Conservation (phyloP, 2,797 vertebrate species). For the Limnodromus scolopaceus region DNA sequence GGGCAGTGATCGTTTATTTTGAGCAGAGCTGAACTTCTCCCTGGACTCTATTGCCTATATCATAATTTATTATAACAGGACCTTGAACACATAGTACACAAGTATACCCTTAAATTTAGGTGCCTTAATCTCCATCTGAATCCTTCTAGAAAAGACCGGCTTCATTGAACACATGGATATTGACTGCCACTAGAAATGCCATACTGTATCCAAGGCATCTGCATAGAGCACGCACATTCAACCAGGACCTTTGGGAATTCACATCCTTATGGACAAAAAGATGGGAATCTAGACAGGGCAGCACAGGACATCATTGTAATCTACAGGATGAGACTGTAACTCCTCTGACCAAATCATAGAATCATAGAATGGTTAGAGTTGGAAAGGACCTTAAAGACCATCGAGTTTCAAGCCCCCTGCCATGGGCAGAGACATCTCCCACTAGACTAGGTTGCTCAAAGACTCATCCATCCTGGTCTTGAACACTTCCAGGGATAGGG, state of each 20-base stretch:
- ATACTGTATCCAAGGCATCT: not conserved
- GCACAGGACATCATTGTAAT: rapidly evolving
- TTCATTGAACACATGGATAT: not conserved
- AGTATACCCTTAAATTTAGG: not conserved
- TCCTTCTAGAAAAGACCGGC: not conserved
- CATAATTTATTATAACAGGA: not conserved
- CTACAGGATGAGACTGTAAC: not conserved
- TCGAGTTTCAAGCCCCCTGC: no score
- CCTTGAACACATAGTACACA: not conserved
- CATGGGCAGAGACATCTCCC: no score
- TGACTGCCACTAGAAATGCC: not conserved
- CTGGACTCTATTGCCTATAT: rapidly evolving
- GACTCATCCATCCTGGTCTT: no score
- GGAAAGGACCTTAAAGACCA: no score
- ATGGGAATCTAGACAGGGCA: not conserved
- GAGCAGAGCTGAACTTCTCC: not conserved
- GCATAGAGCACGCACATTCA: not conserved
- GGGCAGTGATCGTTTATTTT: not conserved
- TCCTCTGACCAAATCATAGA: not conserved
- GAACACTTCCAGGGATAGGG: no score
- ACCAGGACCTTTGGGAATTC: not conserved
- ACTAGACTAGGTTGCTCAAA: no score
- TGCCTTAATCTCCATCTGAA: not conserved
- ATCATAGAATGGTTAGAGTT: no score
- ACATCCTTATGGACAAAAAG: not conserved